Conservation (phyloP, 2,888 invertebrate genomes). For the Mesorhabditis belari region DNA sequence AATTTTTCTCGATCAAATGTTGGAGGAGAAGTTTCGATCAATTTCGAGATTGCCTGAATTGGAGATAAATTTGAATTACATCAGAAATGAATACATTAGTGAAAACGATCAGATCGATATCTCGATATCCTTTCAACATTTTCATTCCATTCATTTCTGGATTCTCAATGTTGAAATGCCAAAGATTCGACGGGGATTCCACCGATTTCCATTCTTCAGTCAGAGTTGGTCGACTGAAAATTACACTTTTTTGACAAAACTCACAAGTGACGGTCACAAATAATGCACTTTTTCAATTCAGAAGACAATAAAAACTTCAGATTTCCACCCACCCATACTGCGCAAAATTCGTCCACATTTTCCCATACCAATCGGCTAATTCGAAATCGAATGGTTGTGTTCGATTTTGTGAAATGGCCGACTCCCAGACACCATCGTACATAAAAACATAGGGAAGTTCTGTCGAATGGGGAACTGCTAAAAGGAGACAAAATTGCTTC, state of each 20-base stretch:
- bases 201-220: background rate
- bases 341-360: conserved; percentile 13
- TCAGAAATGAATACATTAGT: no score
- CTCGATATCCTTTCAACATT: background rate
- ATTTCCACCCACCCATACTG: conserved; percentile 2
- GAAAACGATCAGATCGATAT: background rate
- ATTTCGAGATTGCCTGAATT: no score
- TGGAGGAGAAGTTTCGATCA: no score
- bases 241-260: no score
- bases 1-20: no score
- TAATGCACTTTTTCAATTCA: background rate
- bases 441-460: conserved; percentile 9
- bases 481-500: background rate
- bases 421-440: conserved; percentile 2
- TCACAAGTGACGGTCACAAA: no score
- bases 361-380: conserved; percentile 12
- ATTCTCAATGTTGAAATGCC: background rate
- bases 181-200: background rate
- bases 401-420: background rate
- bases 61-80: no score
- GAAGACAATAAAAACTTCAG: background rate
- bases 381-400: conserved; percentile 4
- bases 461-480: conserved; percentile 11
- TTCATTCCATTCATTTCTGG: background rate
- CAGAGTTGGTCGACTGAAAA: background rate